These are phyloP conservation scores for Aradus depressus DNA, from an alignment of 2,888 invertebrate genomes.

Conservation along the genomic window DNA sequence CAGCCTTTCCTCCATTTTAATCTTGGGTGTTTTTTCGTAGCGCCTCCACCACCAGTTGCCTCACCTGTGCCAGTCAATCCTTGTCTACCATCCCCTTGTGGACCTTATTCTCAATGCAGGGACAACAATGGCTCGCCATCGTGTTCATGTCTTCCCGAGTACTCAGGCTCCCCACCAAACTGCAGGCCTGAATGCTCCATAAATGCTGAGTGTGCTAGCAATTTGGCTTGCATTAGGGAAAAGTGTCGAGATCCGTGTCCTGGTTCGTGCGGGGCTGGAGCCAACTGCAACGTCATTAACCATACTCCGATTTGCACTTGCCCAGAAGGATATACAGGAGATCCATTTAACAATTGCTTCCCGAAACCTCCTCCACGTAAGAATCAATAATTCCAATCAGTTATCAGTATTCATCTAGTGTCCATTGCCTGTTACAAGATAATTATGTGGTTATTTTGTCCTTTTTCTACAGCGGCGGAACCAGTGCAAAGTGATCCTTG, in stretches of 20 bases:
- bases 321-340: constrained; percentile 52
- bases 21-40: constrained; percentile 7
- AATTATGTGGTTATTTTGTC: not conserved
- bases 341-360: constrained; percentile 60
- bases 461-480: constrained; percentile 20
- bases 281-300: constrained; percentile 39
- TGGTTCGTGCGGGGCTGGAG: constrained; percentile 41
- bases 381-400: not conserved
- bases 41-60: constrained; percentile 8
- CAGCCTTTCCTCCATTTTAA: not conserved
- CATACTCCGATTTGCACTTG: constrained; percentile 44
- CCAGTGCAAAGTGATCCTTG: constrained; percentile 38
- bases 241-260: constrained; percentile 42
- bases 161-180: constrained; percentile 39
- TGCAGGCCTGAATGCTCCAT: constrained; percentile 41
- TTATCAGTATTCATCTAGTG: constrained; percentile 26
- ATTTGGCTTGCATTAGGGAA: constrained; percentile 40
- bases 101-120: constrained; percentile 39
- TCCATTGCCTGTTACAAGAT: too few relatives aligned
- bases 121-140: constrained; percentile 36
- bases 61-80: constrained; percentile 38
- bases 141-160: constrained; percentile 39
- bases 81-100: constrained; percentile 54
- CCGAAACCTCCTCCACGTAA: constrained; percentile 29
- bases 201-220: constrained; percentile 40